A percentile compares a stretch with the other conserved stretches of the same genome.
These are phyloP conservation scores for Drosophila rhopaloa DNA, from an alignment of 1,140 invertebrate genomes.

Conservation along the genomic window DNA sequence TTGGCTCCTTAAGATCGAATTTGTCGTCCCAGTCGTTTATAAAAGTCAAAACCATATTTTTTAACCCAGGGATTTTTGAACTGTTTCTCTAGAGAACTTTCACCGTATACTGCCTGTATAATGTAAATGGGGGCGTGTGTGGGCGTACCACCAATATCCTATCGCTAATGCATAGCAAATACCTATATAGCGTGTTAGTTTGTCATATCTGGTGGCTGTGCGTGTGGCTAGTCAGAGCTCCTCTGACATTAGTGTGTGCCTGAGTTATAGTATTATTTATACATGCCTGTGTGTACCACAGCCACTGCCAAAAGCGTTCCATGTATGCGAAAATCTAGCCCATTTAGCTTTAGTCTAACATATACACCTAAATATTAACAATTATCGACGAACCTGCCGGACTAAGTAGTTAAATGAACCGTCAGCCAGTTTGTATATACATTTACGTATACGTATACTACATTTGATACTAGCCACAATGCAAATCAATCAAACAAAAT, in stretches of 20 bases:
- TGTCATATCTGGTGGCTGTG: slow-evolving; percentile 74
- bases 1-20: neutral
- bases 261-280: slow-evolving; percentile 74
- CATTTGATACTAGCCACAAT: slow-evolving; percentile 37
- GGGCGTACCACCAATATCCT: slow-evolving; percentile 49
- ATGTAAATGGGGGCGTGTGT: slow-evolving; percentile 27
- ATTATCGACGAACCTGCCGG: slow-evolving; percentile 43
- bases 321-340: slow-evolving; percentile 43
- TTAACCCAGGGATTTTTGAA: neutral
- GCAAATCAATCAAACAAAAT: slow-evolving; percentile 49
- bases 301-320: slow-evolving; percentile 72
- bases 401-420: slow-evolving; percentile 45
- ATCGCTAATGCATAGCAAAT: slow-evolving; percentile 70
- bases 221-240: slow-evolving; percentile 47
- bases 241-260: slow-evolving; percentile 30
- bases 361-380: slow-evolving; percentile 40
- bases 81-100: neutral
- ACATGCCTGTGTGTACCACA: slow-evolving; percentile 57
- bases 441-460: slow-evolving; percentile 16
- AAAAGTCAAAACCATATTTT: no score
- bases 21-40: no score
- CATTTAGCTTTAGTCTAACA: slow-evolving; percentile 48
- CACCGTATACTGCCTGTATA: slow-evolving; percentile 11
- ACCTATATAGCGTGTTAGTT: slow-evolving; percentile 72
- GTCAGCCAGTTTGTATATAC: slow-evolving; percentile 55